Evolutionary conservation across 2,797 vertebrate genomes (phyloP).

Genomic region (Ciconia nigra): DNA sequence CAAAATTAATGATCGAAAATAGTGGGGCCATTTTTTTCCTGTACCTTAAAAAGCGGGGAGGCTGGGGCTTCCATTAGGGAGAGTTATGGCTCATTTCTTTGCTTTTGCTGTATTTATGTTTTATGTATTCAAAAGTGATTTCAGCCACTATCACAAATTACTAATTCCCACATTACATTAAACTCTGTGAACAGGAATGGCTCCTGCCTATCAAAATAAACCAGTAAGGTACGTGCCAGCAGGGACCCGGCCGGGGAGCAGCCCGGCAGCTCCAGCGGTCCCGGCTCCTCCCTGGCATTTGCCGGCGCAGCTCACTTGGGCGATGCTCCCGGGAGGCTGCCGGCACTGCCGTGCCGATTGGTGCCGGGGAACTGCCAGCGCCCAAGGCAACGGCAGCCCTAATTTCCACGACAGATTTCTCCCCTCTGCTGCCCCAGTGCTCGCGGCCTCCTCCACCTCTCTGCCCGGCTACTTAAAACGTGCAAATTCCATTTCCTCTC

Average conservation of each 20-base stretch:
- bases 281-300: neutral
- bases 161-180: conserved; percentile 47
- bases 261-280: neutral
- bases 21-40: conserved; percentile 44
- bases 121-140: conserved; percentile 61
- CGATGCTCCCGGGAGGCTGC: neutral
- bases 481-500: neutral
- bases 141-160: conserved; percentile 44
- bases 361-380: neutral
- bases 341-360: neutral
- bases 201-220: conserved; percentile 37
- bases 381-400: neutral
- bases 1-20: conserved; percentile 68
- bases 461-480: neutral
- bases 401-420: neutral
- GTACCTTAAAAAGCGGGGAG: conserved; percentile 16
- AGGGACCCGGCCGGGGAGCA: neutral
- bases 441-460: neutral
- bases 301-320: fast-evolving
- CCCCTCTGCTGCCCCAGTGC: neutral
- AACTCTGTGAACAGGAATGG: neutral
- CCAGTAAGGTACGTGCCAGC: neutral
- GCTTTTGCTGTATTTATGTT: conserved; percentile 65
- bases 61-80: conserved; percentile 41
- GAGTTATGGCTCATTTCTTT: conserved; percentile 68